phyloP scores from a whole-genome alignment of 2,888 invertebrate species.

The Lysandra bellargus region DNA sequence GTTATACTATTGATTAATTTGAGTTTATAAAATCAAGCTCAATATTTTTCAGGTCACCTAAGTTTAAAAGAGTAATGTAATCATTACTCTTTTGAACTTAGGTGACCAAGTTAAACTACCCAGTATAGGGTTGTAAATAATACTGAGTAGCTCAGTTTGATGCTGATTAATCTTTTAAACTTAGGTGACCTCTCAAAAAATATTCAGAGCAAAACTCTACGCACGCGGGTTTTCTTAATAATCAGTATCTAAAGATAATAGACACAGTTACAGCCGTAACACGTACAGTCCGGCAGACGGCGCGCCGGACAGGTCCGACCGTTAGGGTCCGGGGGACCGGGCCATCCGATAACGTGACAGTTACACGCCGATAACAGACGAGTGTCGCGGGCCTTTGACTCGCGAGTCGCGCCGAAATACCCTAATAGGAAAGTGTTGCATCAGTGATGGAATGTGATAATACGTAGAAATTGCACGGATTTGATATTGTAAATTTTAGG shows the following conservation, averaged over 20 bases:
- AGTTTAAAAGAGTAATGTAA: too few species aligned
- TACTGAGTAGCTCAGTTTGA: too few species aligned
- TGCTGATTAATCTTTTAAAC: too few species aligned
- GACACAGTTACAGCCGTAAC: slow-evolving; percentile 13
- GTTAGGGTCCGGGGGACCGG: background rate
- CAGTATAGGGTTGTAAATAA: too few species aligned
- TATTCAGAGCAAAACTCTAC: background rate
- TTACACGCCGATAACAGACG: background rate
- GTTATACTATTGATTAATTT: too few species aligned
- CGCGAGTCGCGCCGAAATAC: background rate
- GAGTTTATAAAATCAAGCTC: too few species aligned
- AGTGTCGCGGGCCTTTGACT: background rate
- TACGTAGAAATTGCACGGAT: background rate
- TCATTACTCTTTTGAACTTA: too few species aligned
- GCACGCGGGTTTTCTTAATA: background rate
- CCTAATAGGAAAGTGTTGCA: background rate
- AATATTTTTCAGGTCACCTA: too few species aligned
- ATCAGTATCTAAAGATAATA: background rate
- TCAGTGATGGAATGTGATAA: background rate
- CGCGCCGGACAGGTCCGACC: slow-evolving; percentile 4
- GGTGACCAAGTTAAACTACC: too few species aligned
- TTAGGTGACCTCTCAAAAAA: background rate
- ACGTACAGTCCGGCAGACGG: background rate
- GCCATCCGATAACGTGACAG: slow-evolving; percentile 5
- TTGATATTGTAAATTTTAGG: too few species aligned